Evolutionary conservation across 2,797 vertebrate genomes (phyloP), one percentile per base, ranked within the genome.

Genomic region (Muscicapa comitata): DNA sequence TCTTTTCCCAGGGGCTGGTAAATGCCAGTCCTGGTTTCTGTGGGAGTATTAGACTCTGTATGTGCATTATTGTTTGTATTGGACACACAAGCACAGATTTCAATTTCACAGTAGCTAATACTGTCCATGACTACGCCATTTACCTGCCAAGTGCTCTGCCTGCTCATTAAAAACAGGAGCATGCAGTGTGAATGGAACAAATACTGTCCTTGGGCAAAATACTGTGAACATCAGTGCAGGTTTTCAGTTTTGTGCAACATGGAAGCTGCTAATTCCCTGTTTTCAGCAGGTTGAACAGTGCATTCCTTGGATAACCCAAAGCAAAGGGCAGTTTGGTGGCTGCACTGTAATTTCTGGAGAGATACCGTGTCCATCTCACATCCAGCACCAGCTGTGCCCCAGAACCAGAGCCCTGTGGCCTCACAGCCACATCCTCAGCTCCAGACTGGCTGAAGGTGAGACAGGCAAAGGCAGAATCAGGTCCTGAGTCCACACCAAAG

Each of bases 101-200:
- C 68, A 89, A 19, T 93, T 85, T 73, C 85, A 85, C 62, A 35
- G 68, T 40, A 93, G 91, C 85, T 91, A 80, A 67, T 88, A 53
- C 35, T 94, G 81, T 67, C 90, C 89, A 47, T 85, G 71, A 75
- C 87, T 42, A 20, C 0, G 1, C 47, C 51, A 48, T 73, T 94
- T 85, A 96, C 89, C 78, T 92, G 82, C 90, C 91, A 95, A 89
- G 42, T 55, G 33, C 77, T 80, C 86, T 90, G 84, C 59, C 89
- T 92, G 81, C 82, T 92, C 83, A 91, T 89, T 92, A 89, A 68
- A 87, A 86, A 50, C 77, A 75, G 31, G n/a, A 88, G 77, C 78
- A 37, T 25, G 57, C 88, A 47, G 17, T 45, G 71, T 79, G 80
- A 88, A 84, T 48, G 54, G 66, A 79, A 80, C 75, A 82, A 82